Evolutionary conservation across 2,113 vertebrate genomes (phyloP).

Genomic region (Hiodon alosoides): DNA sequence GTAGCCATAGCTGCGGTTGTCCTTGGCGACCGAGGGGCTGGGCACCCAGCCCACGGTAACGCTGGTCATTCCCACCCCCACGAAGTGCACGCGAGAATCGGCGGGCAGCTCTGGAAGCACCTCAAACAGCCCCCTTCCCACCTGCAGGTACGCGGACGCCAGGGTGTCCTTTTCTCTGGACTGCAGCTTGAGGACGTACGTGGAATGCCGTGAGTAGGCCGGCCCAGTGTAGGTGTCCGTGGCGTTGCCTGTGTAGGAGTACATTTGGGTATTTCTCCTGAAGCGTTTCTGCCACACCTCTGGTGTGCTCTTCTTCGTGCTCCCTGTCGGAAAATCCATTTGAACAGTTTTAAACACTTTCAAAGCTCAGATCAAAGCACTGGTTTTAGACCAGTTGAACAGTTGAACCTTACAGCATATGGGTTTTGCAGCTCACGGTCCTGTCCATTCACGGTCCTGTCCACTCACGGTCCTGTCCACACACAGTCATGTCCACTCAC

Average conservation of each 20-base stretch:
- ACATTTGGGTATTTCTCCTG: constrained; percentile 58
- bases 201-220: constrained; percentile 51
- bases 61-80: constrained; percentile 70
- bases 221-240: constrained; percentile 69
- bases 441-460: too few relatives aligned
- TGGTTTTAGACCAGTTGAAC: too few relatives aligned
- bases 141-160: constrained; percentile 64
- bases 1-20: constrained; percentile 63
- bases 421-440: too few relatives aligned
- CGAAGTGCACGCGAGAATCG: constrained; percentile 68
- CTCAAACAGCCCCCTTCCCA: constrained; percentile 54
- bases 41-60: constrained; percentile 77
- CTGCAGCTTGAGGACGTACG: constrained; percentile 72
- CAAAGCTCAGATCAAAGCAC: too few relatives aligned
- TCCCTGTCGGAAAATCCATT: constrained; percentile 47
- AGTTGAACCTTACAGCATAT: too few relatives aligned
- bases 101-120: constrained; percentile 69
- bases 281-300: constrained; percentile 64
- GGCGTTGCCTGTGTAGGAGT: constrained; percentile 69
- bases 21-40: constrained; percentile 60
- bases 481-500: too few relatives aligned
- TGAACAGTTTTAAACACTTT: background rate
- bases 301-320: constrained; percentile 58
- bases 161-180: constrained; percentile 67
- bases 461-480: too few relatives aligned